Evolutionary conservation across 2,888 invertebrate species (phyloP).

Genomic region (Camponotus fellah): DNA sequence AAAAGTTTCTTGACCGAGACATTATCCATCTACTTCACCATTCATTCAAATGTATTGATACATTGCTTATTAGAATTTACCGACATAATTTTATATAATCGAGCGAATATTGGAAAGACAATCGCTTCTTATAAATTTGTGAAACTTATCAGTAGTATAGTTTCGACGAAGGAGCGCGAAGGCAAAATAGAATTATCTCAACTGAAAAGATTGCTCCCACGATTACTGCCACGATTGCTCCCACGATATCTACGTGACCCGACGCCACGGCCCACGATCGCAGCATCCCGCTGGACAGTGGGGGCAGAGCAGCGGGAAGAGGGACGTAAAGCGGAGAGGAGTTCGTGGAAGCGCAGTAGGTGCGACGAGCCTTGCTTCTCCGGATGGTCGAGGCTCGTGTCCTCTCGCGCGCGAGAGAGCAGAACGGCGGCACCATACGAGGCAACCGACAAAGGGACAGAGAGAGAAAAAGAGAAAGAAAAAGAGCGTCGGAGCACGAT

Average conservation of each 20-base stretch:
- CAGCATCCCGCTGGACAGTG: conserved; percentile 55
- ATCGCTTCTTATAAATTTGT: no score
- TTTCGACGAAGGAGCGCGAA: no score
- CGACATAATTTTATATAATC: no score
- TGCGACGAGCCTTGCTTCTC: conserved; percentile 61
- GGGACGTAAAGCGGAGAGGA: conserved; percentile 78
- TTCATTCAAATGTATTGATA: no score
- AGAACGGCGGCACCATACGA: conserved; percentile 53
- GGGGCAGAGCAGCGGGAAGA: conserved; percentile 54
- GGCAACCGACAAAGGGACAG: conserved; percentile 37
- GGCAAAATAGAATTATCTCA: no score
- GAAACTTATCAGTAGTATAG: no score
- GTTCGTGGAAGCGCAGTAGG: conserved; percentile 79
- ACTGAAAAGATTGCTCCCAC: not conserved
- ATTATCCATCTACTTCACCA: no score
- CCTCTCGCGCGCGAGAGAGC: conserved; percentile 47
- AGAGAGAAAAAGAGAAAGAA: conserved; percentile 43
- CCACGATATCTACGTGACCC: conserved; percentile 56
- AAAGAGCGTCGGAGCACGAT: conserved; percentile 23
- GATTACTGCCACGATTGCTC: conserved; percentile 44
- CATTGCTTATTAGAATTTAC: no score
- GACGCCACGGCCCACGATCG: conserved; percentile 28
- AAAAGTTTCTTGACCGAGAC: no score
- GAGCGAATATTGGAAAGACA: no score
- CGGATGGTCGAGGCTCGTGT: conserved; percentile 57